These are phyloP conservation scores for Magallana angulata DNA, from an alignment of 1,140 invertebrate genomes.

Conservation along the genomic window DNA sequence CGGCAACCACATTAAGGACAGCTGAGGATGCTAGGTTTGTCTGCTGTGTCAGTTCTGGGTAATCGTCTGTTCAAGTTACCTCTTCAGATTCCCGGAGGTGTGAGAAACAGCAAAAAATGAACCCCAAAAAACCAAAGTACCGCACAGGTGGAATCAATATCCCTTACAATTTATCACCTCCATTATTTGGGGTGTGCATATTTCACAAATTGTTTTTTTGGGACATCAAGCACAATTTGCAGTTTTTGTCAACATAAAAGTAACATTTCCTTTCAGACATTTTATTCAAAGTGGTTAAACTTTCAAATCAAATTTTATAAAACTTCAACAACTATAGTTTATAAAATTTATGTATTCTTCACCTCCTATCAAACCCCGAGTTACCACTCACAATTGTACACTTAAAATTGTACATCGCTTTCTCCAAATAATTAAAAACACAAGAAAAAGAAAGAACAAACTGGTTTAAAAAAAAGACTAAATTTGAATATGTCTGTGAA, in stretches of 20 bases:
- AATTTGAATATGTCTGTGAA: not conserved
- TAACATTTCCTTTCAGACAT: too few relatives aligned
- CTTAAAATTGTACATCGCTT: too few relatives aligned
- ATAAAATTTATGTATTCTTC: too few relatives aligned
- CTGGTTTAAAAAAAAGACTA: too few relatives aligned
- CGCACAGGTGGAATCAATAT: conserved; percentile 18
- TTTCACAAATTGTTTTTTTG: not conserved
- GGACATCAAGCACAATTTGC: not conserved
- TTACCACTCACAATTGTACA: too few relatives aligned
- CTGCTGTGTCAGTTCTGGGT: not conserved
- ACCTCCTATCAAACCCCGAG: too few relatives aligned
- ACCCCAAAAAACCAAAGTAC: not conserved
- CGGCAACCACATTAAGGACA: not conserved
- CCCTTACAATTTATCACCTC: conserved; percentile 13
- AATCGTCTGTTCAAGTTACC: conserved; percentile 6
- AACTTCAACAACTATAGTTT: too few relatives aligned
- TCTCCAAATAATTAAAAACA: too few relatives aligned
- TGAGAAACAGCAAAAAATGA: conserved; percentile 29
- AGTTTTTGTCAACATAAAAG: too few relatives aligned
- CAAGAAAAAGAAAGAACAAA: too few relatives aligned
- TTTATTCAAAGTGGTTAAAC: too few relatives aligned
- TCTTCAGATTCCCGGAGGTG: conserved; percentile 29
- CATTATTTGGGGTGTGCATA: not conserved
- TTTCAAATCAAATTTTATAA: too few relatives aligned
- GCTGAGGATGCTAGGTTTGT: not conserved